Conservation (phyloP, 2,888 invertebrate genomes). For the Synanthedon vespiformis region DNA sequence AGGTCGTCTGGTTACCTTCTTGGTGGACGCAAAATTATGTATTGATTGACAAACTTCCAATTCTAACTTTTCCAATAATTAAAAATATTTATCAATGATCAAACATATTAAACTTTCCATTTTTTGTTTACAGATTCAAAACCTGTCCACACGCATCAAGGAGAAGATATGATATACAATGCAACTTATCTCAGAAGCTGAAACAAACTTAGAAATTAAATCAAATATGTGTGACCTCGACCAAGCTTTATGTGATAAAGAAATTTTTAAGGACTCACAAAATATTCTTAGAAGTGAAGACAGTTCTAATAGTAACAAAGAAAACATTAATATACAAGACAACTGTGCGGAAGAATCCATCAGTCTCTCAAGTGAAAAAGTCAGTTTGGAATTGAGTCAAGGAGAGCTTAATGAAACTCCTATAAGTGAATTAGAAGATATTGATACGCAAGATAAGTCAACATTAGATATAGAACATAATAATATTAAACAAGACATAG, state of each 20-base stretch:
- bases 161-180: constrained; percentile 47
- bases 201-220: constrained; percentile 28
- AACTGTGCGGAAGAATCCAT: not conserved
- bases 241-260: constrained; percentile 19
- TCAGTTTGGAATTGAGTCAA: not conserved
- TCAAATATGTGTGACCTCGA: constrained; percentile 41
- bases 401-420: constrained; percentile 7
- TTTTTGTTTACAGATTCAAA: too few species aligned
- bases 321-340: constrained; percentile 4
- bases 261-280: constrained; percentile 19
- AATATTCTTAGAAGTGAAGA: constrained; percentile 18
- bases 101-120: too few species aligned
- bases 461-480: not conserved
- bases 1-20: too few species aligned
- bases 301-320: constrained; percentile 10
- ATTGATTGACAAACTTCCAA: not conserved
- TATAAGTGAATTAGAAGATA: constrained; percentile 1
- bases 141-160: constrained; percentile 5
- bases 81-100: too few species aligned
- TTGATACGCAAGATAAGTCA: too few species aligned
- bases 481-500: not conserved
- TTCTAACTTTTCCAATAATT: too few species aligned
- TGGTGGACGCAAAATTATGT: not conserved
- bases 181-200: constrained; percentile 52
- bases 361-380: not conserved